These are phyloP conservation scores for Momotus momota DNA, from an alignment of 2,797 vertebrate species.

Conservation along the genomic window DNA sequence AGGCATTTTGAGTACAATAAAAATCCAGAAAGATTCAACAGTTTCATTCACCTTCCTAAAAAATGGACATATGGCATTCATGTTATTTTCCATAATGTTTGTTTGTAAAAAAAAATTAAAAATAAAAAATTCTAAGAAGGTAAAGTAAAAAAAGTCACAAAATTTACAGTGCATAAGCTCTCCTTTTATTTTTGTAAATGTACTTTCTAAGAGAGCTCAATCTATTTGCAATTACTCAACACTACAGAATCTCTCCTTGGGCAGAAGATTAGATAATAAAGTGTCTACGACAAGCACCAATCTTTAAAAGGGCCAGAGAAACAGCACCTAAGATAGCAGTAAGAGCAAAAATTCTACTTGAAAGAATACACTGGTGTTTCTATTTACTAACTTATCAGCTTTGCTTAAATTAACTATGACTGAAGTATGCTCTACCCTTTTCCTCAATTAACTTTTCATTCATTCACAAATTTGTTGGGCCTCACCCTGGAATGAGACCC, in stretches of 20 bases:
- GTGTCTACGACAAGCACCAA: conserved; percentile 56
- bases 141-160: not conserved
- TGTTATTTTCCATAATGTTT: not conserved
- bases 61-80: not conserved
- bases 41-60: not conserved
- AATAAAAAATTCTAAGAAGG: not conserved
- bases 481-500: conserved; percentile 77
- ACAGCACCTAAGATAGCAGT: conserved; percentile 63
- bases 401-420: conserved; percentile 72
- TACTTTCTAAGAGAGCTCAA: conserved; percentile 18
- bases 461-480: conserved; percentile 82
- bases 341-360: conserved; percentile 63
- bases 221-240: conserved; percentile 61
- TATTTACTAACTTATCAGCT: conserved; percentile 69
- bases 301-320: conserved; percentile 57
- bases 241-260: conserved; percentile 63
- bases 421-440: conserved; percentile 76
- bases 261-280: conserved; percentile 70
- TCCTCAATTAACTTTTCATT: conserved; percentile 81
- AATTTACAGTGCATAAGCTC: not conserved
- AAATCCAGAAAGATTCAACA: conserved; percentile 29
- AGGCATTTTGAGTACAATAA: not conserved
- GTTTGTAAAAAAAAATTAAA: not conserved
- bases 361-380: conserved; percentile 63
- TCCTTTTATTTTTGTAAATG: conserved; percentile 39